A percentile compares a stretch with the other conserved stretches of the same genome.
Conservation (phyloP, 2,113 vertebrate genomes). For the Phrynosoma platyrhinos region DNA sequence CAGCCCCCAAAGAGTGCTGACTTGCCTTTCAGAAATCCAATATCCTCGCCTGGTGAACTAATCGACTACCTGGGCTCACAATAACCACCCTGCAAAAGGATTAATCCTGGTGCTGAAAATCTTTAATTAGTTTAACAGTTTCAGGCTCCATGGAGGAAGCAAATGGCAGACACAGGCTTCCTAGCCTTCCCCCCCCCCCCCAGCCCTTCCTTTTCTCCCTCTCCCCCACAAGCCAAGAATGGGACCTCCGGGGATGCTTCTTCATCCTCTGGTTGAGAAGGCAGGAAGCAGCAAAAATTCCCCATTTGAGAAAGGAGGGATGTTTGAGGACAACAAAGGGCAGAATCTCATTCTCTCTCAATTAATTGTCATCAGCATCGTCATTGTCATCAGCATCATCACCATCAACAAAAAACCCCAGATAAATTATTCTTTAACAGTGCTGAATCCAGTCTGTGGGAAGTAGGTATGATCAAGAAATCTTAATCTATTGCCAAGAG, state of each 20-base stretch:
- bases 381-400: too few species aligned
- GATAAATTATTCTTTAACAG: not conserved
- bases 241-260: not conserved
- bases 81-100: conserved; percentile 64
- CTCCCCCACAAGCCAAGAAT: not conserved
- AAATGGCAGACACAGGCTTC: not conserved
- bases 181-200: fast-evolving
- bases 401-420: too few species aligned
- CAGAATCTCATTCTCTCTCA: not conserved
- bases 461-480: not conserved
- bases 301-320: not conserved
- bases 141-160: conserved; percentile 63
- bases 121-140: conserved; percentile 78
- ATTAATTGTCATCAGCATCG: too few species aligned
- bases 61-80: conserved; percentile 73
- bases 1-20: conserved; percentile 74
- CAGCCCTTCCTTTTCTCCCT: not conserved
- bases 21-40: conserved; percentile 76
- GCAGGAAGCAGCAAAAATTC: not conserved
- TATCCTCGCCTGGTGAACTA: conserved; percentile 72
- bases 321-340: not conserved
- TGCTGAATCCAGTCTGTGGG: not conserved
- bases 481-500: not conserved
- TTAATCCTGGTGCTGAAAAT: conserved; percentile 74
- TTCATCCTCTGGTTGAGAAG: not conserved